Conservation (phyloP, 1,140 invertebrate genomes). For the Zaprionus ghesquierei region DNA sequence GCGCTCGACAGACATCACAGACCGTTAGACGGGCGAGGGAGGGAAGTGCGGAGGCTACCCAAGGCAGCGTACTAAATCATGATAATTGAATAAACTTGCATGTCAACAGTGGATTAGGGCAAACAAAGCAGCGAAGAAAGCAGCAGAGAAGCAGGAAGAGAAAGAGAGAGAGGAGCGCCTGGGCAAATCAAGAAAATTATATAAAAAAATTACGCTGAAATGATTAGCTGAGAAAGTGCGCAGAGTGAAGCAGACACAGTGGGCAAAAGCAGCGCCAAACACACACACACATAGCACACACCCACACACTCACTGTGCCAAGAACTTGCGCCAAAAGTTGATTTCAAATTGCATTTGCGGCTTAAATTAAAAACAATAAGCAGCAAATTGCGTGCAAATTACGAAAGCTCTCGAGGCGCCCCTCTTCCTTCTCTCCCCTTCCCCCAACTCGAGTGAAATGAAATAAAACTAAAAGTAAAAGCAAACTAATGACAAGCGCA, state of each 20-base stretch:
- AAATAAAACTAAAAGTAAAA: slow-evolving; percentile 9
- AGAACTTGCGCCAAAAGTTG: background rate
- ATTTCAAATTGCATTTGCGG: slow-evolving; percentile 22
- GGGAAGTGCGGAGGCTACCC: background rate
- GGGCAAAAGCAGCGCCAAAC: slow-evolving; percentile 1
- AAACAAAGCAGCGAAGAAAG: slow-evolving; percentile 22
- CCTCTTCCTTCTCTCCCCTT: background rate
- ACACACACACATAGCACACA: slow-evolving; percentile 2
- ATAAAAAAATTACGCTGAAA: slow-evolving; percentile 61
- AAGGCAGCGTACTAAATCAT: slow-evolving; percentile 54
- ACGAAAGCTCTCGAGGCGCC: background rate
- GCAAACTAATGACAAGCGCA: background rate
- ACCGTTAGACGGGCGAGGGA: background rate
- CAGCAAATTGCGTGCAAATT: slow-evolving; percentile 58
- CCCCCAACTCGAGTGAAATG: slow-evolving; percentile 1
- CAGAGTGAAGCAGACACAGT: slow-evolving; percentile 11
- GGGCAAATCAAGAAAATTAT: slow-evolving; percentile 36
- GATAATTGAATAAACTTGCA: slow-evolving; percentile 79
- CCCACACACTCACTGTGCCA: background rate
- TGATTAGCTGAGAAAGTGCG: slow-evolving; percentile 52
- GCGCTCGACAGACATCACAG: slow-evolving; percentile 1
- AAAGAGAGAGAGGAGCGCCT: background rate
- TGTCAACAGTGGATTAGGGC: slow-evolving; percentile 64
- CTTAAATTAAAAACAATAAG: slow-evolving; percentile 57
- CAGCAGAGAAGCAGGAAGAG: background rate